A percentile compares a stretch with the other conserved stretches of the same genome.
phyloP scores from a whole-genome alignment of 2,113 vertebrate species.

The Bufo gargarizans region DNA sequence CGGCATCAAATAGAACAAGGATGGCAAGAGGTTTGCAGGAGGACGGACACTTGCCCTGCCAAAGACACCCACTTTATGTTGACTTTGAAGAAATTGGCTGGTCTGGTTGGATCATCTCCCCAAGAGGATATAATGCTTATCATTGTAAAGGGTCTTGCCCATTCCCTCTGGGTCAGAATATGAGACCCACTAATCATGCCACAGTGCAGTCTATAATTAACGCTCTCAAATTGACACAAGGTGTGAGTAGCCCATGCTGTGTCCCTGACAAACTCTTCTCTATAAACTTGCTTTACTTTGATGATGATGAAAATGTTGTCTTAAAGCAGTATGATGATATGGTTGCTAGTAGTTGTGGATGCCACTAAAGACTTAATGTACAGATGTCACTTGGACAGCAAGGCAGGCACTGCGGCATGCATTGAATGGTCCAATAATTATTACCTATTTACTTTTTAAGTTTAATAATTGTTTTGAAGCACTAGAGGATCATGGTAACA shows the following conservation, averaged over 20 bases:
- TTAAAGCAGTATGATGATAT: slow-evolving; percentile 84
- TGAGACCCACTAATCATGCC: slow-evolving; percentile 82
- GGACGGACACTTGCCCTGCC: slow-evolving; percentile 65
- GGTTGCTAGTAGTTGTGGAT: slow-evolving; percentile 84
- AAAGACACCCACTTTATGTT: slow-evolving; percentile 77
- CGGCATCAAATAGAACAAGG: slow-evolving; percentile 60
- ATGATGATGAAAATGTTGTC: slow-evolving; percentile 83
- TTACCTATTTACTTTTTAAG: neutral
- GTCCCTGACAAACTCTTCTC: slow-evolving; percentile 83
- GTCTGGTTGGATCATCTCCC: slow-evolving; percentile 84
- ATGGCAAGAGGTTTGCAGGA: slow-evolving; percentile 71
- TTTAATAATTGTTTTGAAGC: slow-evolving; percentile 17
- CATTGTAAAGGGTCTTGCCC: slow-evolving; percentile 81
- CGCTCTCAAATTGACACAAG: slow-evolving; percentile 78
- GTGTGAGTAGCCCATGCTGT: slow-evolving; percentile 78
- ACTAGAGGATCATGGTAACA: slow-evolving; percentile 4
- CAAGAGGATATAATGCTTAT: slow-evolving; percentile 82
- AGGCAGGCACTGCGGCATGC: neutral
- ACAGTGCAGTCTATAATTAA: slow-evolving; percentile 85
- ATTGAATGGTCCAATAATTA: neutral
- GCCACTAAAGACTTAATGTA: slow-evolving; percentile 68
- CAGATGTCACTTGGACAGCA: neutral
- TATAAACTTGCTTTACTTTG: slow-evolving; percentile 83
- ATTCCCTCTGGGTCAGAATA: slow-evolving; percentile 82
- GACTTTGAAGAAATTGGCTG: slow-evolving; percentile 86